These are phyloP conservation scores for Drosophila tanythrix DNA, from an alignment of 2,888 invertebrate genomes.

Conservation along the genomic window DNA sequence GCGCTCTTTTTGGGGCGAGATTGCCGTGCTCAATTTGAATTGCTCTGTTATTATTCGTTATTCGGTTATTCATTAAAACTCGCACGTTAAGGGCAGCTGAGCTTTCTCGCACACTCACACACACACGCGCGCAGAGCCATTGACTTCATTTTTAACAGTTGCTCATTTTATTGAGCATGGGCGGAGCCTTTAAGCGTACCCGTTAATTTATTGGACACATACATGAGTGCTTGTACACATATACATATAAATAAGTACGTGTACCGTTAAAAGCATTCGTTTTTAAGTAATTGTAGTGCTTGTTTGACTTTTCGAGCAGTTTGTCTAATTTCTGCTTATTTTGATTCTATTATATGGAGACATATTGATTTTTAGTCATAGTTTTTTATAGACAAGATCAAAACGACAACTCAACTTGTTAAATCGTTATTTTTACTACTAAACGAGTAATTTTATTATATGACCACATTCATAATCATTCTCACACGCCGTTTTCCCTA, in stretches of 20 bases:
- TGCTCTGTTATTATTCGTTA: constrained; percentile 80
- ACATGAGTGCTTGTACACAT: background rate
- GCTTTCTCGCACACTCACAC: constrained; percentile 39
- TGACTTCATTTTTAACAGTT: constrained; percentile 77
- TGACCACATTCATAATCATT: background rate
- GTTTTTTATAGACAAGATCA: background rate
- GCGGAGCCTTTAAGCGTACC: constrained; percentile 59
- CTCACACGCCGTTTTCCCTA: background rate
- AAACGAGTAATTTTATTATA: background rate
- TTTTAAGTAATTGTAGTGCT: constrained; percentile 31
- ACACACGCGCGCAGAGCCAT: constrained; percentile 30
- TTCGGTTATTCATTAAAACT: constrained; percentile 72
- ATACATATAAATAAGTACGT: background rate
- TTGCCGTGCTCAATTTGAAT: constrained; percentile 64
- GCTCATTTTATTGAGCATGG: constrained; percentile 71
- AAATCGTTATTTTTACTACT: background rate
- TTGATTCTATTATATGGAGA: background rate
- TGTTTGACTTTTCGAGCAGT: background rate
- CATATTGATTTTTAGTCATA: background rate
- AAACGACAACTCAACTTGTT: background rate
- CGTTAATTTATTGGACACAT: constrained; percentile 49
- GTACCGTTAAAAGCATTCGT: constrained; percentile 21
- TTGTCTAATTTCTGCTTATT: background rate
- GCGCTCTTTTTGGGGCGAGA: constrained; percentile 20
- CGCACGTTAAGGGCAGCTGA: constrained; percentile 65